Evolutionary conservation across 2,113 vertebrate species (phyloP).

Genomic region (Toxotes chatareus): DNA sequence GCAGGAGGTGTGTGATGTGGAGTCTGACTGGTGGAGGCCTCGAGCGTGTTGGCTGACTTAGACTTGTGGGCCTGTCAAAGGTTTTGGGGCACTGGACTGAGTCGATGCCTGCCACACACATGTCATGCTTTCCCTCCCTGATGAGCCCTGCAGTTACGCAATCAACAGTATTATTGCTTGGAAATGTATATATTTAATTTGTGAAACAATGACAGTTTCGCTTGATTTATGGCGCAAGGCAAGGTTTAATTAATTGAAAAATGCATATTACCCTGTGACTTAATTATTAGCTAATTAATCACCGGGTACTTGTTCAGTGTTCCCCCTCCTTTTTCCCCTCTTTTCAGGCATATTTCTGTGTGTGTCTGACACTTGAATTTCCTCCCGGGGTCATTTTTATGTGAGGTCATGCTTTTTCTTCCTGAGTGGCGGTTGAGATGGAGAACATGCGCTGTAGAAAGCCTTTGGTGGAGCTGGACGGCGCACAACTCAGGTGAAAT

Average conservation of each 20-base stretch:
- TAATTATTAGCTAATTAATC: constrained; percentile 86
- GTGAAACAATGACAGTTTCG: constrained; percentile 81
- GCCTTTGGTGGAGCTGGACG: constrained; percentile 17
- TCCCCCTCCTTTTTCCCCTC: constrained; percentile 49
- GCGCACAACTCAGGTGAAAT: constrained; percentile 39
- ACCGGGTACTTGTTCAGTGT: constrained; percentile 70
- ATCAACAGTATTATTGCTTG: constrained; percentile 80
- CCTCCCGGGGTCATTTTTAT: constrained; percentile 77
- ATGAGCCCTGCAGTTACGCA: constrained; percentile 79
- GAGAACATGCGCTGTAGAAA: constrained; percentile 50
- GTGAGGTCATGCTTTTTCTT: constrained; percentile 81
- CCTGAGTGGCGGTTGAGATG: constrained; percentile 72
- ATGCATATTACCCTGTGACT: constrained; percentile 82
- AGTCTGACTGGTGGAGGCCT: constrained; percentile 66
- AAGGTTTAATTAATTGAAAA: constrained; percentile 85
- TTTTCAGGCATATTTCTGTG: constrained; percentile 74
- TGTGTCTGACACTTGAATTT: constrained; percentile 79
- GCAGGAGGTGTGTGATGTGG: constrained; percentile 52
- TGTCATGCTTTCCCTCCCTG: constrained; percentile 68
- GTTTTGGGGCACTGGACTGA: constrained; percentile 76
- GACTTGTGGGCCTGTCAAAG: constrained; percentile 69
- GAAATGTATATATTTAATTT: constrained; percentile 84
- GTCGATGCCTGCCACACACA: constrained; percentile 77
- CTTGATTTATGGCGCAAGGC: constrained; percentile 83
- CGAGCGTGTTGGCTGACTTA: constrained; percentile 55